phyloP scores from a whole-genome alignment of 2,797 vertebrate species.

The Tadarida brasiliensis region DNA sequence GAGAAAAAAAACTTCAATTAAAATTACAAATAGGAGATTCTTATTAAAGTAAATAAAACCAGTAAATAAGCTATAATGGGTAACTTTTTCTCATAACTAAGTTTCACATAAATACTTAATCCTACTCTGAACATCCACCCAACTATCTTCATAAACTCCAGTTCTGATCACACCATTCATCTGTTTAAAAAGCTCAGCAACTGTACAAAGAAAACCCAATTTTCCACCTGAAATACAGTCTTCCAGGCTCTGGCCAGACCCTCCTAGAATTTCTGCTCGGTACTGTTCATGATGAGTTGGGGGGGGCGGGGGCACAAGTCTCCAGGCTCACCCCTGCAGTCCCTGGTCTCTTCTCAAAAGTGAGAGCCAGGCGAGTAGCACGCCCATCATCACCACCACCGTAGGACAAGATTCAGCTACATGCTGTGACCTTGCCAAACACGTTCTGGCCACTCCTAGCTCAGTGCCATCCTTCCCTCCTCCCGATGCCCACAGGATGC shows the following conservation, averaged over 20 bases:
- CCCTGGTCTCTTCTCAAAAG: neutral
- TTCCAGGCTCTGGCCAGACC: neutral
- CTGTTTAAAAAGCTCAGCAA: constrained; percentile 15
- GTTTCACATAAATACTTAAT: constrained; percentile 5
- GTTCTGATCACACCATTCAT: neutral
- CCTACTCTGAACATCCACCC: neutral
- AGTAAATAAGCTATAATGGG: neutral
- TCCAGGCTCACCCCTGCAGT: neutral
- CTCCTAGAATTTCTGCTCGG: neutral
- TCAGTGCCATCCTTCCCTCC: neutral
- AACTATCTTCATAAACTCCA: neutral
- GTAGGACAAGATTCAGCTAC: neutral
- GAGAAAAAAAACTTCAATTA: neutral
- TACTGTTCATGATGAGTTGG: neutral
- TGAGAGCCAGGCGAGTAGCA: neutral
- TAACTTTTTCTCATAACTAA: constrained; percentile 2
- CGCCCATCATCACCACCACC: neutral
- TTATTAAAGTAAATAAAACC: neutral
- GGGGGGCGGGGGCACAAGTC: rapidly evolving
- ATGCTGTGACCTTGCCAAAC: neutral
- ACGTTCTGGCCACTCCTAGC: too few species aligned
- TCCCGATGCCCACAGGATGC: neutral
- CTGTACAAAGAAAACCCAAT: neutral
- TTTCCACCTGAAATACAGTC: neutral
- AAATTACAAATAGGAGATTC: neutral